A percentile compares a stretch with the other conserved stretches of the same genome.
These are phyloP conservation scores for Aphodius granarius DNA, from an alignment of 2,888 invertebrate genomes.

Conservation along the genomic window DNA sequence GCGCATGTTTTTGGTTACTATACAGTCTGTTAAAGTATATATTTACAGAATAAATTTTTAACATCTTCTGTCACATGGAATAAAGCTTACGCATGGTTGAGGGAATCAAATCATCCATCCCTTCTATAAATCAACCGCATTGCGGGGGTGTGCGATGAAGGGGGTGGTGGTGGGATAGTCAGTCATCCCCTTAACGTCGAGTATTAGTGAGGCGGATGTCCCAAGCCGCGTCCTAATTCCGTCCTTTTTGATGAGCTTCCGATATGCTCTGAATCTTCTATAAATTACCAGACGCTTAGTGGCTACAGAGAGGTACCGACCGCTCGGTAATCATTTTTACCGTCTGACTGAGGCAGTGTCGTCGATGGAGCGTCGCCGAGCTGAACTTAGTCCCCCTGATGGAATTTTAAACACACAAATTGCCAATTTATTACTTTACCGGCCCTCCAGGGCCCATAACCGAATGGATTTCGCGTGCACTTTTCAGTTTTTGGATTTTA, in stretches of 20 bases:
- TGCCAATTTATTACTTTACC: conserved; percentile 41
- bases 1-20: too few species aligned
- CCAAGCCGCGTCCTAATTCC: conserved; percentile 48
- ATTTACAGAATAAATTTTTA: not conserved
- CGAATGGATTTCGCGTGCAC: conserved; percentile 31
- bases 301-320: conserved; percentile 41
- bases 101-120: conserved; percentile 15
- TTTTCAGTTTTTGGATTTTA: conserved; percentile 28
- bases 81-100: not conserved
- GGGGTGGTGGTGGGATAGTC: not conserved
- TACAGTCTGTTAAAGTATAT: too few species aligned
- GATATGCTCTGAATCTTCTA: conserved; percentile 50
- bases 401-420: conserved; percentile 41
- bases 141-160: conserved; percentile 29
- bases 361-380: conserved; percentile 13
- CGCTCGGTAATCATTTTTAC: conserved; percentile 46
- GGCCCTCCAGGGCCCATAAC: conserved; percentile 2
- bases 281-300: conserved; percentile 47
- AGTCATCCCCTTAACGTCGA: not conserved
- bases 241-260: conserved; percentile 51
- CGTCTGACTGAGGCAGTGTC: conserved; percentile 31
- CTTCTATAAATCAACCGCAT: conserved; percentile 35
- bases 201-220: conserved; percentile 7
- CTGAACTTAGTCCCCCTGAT: conserved; percentile 37
- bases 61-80: not conserved